phyloP scores from a whole-genome alignment of 2,888 invertebrate species.

The Euzetes globulus region DNA sequence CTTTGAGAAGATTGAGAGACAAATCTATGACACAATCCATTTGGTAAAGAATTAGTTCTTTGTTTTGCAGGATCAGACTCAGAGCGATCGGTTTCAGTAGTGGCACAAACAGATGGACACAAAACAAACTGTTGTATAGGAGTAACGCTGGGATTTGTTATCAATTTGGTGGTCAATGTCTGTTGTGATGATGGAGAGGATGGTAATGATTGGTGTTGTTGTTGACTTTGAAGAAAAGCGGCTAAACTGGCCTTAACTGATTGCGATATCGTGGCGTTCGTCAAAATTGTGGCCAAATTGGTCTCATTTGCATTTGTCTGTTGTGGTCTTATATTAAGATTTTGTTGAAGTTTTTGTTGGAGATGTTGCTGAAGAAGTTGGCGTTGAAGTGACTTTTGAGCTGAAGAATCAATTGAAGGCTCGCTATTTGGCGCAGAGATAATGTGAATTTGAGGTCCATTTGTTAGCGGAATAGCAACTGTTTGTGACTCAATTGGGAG shows the following conservation, averaged over 20 bases:
- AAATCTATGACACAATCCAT: slow-evolving; percentile 26
- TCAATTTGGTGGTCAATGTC: slow-evolving; percentile 34
- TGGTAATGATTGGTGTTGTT: slow-evolving; percentile 26
- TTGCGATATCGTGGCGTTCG: slow-evolving; percentile 13
- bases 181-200: too few relatives aligned
- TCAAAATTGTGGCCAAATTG: slow-evolving; percentile 8
- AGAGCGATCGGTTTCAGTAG: background rate
- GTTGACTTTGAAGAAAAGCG: slow-evolving; percentile 16
- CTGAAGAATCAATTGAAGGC: slow-evolving; percentile 43
- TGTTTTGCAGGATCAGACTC: slow-evolving; percentile 20
- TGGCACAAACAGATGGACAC: slow-evolving; percentile 9
- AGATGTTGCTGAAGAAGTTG: slow-evolving; percentile 57
- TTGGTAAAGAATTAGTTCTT: slow-evolving; percentile 32
- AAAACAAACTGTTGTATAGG: slow-evolving; percentile 21
- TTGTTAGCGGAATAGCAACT: slow-evolving; percentile 29
- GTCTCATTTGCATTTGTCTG: background rate
- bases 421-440: slow-evolving; percentile 37
- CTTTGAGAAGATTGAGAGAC: slow-evolving; percentile 22
- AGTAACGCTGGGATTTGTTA: slow-evolving; percentile 39
- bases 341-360: slow-evolving; percentile 55
- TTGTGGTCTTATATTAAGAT: slow-evolving; percentile 23
- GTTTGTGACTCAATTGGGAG: slow-evolving; percentile 27
- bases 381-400: slow-evolving; percentile 49
- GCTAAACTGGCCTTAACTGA: slow-evolving; percentile 29
- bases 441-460: slow-evolving; percentile 39